Evolutionary conservation across 2,797 vertebrate species (phyloP), one percentile per base, ranked within the genome.

Genomic region (Petrocephalus sullivani): DNA sequence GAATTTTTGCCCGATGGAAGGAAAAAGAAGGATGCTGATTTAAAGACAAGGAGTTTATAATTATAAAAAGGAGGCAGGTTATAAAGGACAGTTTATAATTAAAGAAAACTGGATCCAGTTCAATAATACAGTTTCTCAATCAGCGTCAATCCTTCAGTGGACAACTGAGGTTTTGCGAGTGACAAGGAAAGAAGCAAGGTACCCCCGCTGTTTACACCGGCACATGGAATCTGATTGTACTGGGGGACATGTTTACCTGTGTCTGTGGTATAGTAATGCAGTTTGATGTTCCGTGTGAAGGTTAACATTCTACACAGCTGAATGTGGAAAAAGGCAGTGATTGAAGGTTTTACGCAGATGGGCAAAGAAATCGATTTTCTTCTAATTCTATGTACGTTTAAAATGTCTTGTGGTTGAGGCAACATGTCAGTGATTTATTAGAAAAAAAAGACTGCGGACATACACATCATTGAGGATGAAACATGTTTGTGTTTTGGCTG

Each of bases 81-180:
- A 89, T 91, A 88, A 89, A 89, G 88, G 88, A 90, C 84, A 87
- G 61, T 49, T 67, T 41, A 81, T 21, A 53, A 75, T 81, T 83
- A 78, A 54, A 84, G 71, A 60, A 85, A 75, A 51, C 41, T 21
- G 82, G 58, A 88, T 41, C 16, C 53, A 60, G n/a, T 37, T 86
- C 51, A n/a, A 41, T 37, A 84, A 84, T 84, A 33, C 60, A n/a
- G 83, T 56, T 85, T 56, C 33, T 53, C 83, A 56, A 85, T 81
- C 33, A 61, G 84, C 12, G 53, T 57, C 19, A 57, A 75, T 53
- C 0, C 53, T 87, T 85, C 64, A 67, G 41, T 60, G 88, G 88
- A 83, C 90, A 61, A 86, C 5, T 87, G 67, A 91, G n/a, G 56
- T 81, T 90, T 81, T 88, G 4, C 87, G 33, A 71, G 58, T 7